phyloP scores from a whole-genome alignment of 2,888 invertebrate genomes.

The Serrognathus titanus region DNA sequence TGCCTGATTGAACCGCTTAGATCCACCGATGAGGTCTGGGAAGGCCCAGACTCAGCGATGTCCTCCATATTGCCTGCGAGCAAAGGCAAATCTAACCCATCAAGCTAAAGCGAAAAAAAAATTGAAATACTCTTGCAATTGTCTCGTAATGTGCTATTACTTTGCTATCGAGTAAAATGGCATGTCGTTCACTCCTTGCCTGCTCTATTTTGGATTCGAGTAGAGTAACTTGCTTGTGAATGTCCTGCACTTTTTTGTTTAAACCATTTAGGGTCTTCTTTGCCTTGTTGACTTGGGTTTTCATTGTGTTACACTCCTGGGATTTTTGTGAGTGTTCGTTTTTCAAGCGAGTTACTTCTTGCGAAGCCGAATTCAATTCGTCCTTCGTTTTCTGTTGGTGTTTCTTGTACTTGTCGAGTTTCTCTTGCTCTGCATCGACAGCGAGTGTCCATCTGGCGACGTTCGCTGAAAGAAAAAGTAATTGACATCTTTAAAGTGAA shows the following conservation, averaged over 20 bases:
- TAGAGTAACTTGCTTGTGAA: slow-evolving; percentile 79
- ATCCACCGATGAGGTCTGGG: slow-evolving; percentile 48
- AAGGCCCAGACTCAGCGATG: slow-evolving; percentile 64
- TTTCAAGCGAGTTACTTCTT: slow-evolving; percentile 76
- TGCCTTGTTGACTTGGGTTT: slow-evolving; percentile 79
- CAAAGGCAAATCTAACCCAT: slow-evolving; percentile 90
- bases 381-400: slow-evolving; percentile 71
- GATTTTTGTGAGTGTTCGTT: slow-evolving; percentile 75
- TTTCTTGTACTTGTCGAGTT: slow-evolving; percentile 71
- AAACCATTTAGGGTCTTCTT: slow-evolving; percentile 78
- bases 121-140: too few relatives aligned
- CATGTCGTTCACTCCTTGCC: slow-evolving; percentile 86
- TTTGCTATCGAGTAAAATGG: slow-evolving; percentile 91
- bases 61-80: slow-evolving; percentile 89
- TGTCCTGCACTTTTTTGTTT: slow-evolving; percentile 83
- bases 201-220: slow-evolving; percentile 88
- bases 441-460: slow-evolving; percentile 91
- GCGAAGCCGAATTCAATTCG: slow-evolving; percentile 85
- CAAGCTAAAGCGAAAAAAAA: slow-evolving; percentile 65
- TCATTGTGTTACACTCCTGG: slow-evolving; percentile 76
- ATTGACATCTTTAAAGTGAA: too few relatives aligned
- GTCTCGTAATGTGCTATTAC: too few relatives aligned
- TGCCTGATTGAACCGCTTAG: slow-evolving; percentile 60
- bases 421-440: slow-evolving; percentile 89
- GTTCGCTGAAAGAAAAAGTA: slow-evolving; percentile 60